Conservation (phyloP, 1,140 invertebrate genomes). For the Physella acuta region DNA sequence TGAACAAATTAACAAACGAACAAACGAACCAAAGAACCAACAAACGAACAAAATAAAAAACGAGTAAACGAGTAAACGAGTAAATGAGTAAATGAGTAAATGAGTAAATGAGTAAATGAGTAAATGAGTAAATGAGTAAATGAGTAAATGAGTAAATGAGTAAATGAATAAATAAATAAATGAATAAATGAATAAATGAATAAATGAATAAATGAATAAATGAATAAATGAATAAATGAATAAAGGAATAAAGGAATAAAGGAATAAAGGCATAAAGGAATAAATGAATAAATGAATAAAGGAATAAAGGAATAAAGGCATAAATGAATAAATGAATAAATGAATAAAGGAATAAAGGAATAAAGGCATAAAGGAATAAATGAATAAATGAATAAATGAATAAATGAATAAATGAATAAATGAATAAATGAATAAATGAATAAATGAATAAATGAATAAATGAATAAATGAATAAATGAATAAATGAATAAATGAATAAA, state of each 20-base stretch:
- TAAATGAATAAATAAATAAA: too few species aligned
- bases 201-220: slow-evolving; percentile 1
- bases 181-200: background rate
- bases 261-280: background rate
- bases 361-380: slow-evolving; percentile 1
- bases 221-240: background rate
- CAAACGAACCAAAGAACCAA: too few species aligned
- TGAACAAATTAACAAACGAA: too few species aligned
- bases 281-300: slow-evolving; percentile 1
- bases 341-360: background rate
- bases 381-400: background rate
- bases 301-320: background rate
- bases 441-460: slow-evolving; percentile 1
- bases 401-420: background rate
- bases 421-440: background rate
- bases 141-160: background rate
- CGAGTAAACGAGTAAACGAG: background rate
- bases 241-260: slow-evolving; percentile 1
- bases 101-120: slow-evolving; percentile 8
- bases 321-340: background rate
- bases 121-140: slow-evolving; percentile 3
- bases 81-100: background rate
- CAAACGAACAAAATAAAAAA: background rate
- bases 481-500: background rate
- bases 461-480: background rate